These are phyloP conservation scores for Latheticus oryzae DNA, from an alignment of 2,888 invertebrate genomes.

Conservation along the genomic window DNA sequence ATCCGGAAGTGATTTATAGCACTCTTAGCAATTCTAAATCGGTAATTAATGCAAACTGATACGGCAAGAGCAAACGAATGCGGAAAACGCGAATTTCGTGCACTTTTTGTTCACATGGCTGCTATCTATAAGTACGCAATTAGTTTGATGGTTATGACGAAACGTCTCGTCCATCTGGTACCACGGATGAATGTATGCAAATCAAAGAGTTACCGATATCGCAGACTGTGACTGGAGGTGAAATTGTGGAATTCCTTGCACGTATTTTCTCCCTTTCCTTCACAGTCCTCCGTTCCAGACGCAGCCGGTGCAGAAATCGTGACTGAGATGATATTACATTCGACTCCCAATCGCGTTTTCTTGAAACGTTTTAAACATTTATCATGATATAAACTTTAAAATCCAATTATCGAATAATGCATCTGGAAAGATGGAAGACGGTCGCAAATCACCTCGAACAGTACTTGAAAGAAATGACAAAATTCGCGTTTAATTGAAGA, in stretches of 20 bases:
- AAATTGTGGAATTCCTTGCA: conserved; percentile 56
- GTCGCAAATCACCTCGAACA: conserved; percentile 12
- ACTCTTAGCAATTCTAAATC: conserved; percentile 49
- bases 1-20: conserved; percentile 52
- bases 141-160: conserved; percentile 35
- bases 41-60: conserved; percentile 49
- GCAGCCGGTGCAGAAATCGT: conserved; percentile 64
- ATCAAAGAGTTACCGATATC: conserved; percentile 47
- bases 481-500: too few relatives aligned
- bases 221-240: conserved; percentile 47
- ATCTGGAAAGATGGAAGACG: conserved; percentile 1
- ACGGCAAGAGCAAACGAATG: conserved; percentile 20
- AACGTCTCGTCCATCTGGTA: conserved; percentile 40
- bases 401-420: conserved; percentile 39
- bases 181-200: conserved; percentile 48
- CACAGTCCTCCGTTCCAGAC: conserved; percentile 50
- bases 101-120: not conserved
- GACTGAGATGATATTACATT: conserved; percentile 62
- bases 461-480: too few relatives aligned
- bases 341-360: conserved; percentile 50
- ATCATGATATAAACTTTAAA: conserved; percentile 45
- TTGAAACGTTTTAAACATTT: conserved; percentile 49
- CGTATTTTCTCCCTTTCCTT: conserved; percentile 58
- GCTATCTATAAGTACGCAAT: conserved; percentile 9
- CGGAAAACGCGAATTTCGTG: conserved; percentile 4